These are phyloP conservation scores for Myanophis thanlyinensis DNA, from an alignment of 2,113 vertebrate species.

Conservation along the genomic window DNA sequence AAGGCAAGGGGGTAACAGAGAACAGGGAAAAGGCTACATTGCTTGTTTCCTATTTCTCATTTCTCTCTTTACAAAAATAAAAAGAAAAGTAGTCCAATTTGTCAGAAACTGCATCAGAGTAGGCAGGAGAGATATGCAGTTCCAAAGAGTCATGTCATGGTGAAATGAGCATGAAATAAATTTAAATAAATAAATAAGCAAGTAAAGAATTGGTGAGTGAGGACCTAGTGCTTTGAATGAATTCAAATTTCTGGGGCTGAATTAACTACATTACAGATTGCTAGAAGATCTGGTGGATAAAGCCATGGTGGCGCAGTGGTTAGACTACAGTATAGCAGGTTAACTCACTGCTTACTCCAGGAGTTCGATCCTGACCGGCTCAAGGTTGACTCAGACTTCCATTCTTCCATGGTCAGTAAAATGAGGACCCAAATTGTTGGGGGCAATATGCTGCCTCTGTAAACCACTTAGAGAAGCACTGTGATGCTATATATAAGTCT, in stretches of 20 bases:
- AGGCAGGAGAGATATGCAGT: neutral
- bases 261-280: neutral
- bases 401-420: no score
- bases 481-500: no score
- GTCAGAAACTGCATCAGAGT: neutral
- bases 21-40: neutral
- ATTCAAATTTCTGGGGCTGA: neutral
- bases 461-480: no score
- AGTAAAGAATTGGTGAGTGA: neutral
- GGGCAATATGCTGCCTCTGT: no score
- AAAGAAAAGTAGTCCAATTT: neutral
- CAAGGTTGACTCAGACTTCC: no score
- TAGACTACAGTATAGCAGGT: no score
- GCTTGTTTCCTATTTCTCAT: neutral
- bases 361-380: no score
- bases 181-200: neutral
- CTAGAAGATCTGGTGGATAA: neutral
- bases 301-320: no score
- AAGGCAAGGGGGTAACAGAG: neutral
- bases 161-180: neutral
- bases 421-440: no score
- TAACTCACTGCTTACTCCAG: no score
- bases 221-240: neutral
- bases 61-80: neutral
- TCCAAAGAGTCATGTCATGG: neutral